Evolutionary conservation across 1,140 invertebrate genomes (phyloP).

Genomic region (Euura saliciscinereae): DNA sequence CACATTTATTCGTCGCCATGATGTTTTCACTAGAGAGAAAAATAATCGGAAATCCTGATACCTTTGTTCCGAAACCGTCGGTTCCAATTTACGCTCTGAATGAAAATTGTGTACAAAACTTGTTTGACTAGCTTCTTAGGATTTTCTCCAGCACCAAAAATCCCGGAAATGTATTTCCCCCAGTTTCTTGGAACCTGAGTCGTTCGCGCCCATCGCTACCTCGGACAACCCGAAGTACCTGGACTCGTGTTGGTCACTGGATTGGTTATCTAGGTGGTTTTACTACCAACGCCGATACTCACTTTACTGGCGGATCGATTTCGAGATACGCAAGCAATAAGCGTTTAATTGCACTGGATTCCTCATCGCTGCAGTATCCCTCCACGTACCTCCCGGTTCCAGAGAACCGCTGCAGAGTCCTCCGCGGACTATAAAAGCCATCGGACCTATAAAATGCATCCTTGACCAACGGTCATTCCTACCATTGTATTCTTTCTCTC

Average conservation of each 20-base stretch:
- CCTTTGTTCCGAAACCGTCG: too few relatives aligned
- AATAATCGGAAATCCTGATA: background rate
- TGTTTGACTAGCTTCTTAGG: too few relatives aligned
- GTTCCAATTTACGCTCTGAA: too few relatives aligned
- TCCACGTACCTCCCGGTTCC: conserved; percentile 7
- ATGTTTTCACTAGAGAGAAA: background rate
- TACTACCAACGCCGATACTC: conserved; percentile 54
- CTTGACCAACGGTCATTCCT: conserved; percentile 48
- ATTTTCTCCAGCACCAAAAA: too few relatives aligned
- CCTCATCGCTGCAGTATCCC: conserved; percentile 54
- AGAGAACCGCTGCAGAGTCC: conserved; percentile 40
- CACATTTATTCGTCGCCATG: conserved; percentile 15
- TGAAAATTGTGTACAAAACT: too few relatives aligned
- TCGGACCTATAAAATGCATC: conserved; percentile 62
- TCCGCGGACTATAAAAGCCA: conserved; percentile 57
- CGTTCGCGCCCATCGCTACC: conserved; percentile 14
- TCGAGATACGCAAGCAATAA: conserved; percentile 61
- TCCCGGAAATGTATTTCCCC: background rate
- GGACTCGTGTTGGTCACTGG: conserved; percentile 34
- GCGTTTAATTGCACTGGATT: conserved; percentile 62
- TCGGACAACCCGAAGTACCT: conserved; percentile 10
- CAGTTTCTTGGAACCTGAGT: conserved; percentile 21
- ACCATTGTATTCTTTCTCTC: conserved; percentile 35
- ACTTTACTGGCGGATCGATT: conserved; percentile 60
- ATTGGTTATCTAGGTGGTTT: conserved; percentile 53